phyloP scores from a whole-genome alignment of 2,797 vertebrate genomes.

The Macroramphosus scolopax region DNA sequence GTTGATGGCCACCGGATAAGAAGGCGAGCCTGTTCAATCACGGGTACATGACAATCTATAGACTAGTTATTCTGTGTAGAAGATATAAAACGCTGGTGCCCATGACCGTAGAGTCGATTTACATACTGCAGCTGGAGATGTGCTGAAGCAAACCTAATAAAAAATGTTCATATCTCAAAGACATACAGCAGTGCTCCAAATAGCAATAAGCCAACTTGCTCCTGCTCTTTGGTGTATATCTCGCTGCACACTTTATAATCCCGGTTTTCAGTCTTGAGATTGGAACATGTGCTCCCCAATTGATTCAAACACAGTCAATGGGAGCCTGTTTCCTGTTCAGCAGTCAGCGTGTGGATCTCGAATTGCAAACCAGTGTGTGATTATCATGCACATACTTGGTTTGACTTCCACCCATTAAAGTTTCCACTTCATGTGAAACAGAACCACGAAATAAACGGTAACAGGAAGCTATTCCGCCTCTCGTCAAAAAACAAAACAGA shows the following conservation, averaged over 20 bases:
- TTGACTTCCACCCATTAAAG: slow-evolving; percentile 61
- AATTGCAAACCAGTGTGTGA: slow-evolving; percentile 53
- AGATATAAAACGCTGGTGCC: slow-evolving; percentile 39
- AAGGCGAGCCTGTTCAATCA: slow-evolving; percentile 39
- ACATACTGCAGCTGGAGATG: slow-evolving; percentile 72
- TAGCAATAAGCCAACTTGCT: slow-evolving; percentile 65
- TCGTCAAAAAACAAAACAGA: slow-evolving; percentile 53
- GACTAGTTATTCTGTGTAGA: slow-evolving; percentile 37
- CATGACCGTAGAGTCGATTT: slow-evolving; percentile 43
- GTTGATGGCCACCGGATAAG: slow-evolving; percentile 57
- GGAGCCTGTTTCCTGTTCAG: slow-evolving; percentile 65
- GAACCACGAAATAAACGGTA: slow-evolving; percentile 63
- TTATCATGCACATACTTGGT: slow-evolving; percentile 70
- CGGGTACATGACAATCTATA: slow-evolving; percentile 41
- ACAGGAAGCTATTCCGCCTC: slow-evolving; percentile 58
- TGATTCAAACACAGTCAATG: slow-evolving; percentile 73
- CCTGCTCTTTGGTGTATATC: slow-evolving; percentile 64
- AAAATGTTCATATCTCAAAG: slow-evolving; percentile 66
- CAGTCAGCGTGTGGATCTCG: slow-evolving; percentile 65
- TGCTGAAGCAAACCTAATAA: slow-evolving; percentile 73
- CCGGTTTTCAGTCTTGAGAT: slow-evolving; percentile 49
- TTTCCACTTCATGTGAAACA: slow-evolving; percentile 64
- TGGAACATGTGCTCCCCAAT: slow-evolving; percentile 69
- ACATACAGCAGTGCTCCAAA: slow-evolving; percentile 67
- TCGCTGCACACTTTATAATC: slow-evolving; percentile 61